These are phyloP conservation scores for Lissocephala sabroskyi DNA, from an alignment of 2,888 invertebrate species.

Conservation along the genomic window DNA sequence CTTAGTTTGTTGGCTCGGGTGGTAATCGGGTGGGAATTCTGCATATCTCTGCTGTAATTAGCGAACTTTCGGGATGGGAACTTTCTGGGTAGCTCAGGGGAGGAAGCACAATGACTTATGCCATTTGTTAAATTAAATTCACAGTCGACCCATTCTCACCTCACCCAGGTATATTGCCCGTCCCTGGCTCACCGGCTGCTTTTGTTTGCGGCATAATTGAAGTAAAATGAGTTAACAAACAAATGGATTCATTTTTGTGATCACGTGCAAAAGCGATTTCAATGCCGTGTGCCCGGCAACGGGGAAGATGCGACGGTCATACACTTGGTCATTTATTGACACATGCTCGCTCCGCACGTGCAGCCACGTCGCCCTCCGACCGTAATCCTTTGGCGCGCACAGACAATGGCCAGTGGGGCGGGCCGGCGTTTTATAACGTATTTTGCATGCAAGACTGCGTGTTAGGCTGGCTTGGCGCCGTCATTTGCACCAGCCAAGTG, in stretches of 20 bases:
- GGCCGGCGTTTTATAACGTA: conserved; percentile 55
- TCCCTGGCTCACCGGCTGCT: conserved; percentile 5
- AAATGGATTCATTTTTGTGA: conserved; percentile 39
- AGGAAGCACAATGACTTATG: no score
- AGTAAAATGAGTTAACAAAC: conserved; percentile 58
- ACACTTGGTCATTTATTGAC: conserved; percentile 43
- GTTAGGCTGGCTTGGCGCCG: conserved; percentile 56
- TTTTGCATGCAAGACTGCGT: conserved; percentile 57
- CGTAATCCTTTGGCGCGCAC: no score
- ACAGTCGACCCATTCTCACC: no score
- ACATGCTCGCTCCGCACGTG: conserved; percentile 32
- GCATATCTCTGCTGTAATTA: no score
- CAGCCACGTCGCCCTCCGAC: not conserved
- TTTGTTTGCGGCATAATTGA: conserved; percentile 43
- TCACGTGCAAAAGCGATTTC: conserved; percentile 22
- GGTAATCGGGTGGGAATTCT: no score
- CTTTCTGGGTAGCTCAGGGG: no score
- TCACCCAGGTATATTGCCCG: not conserved
- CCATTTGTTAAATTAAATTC: conserved; percentile 4
- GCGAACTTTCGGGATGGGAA: no score
- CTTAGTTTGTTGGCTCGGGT: no score
- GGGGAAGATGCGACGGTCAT: conserved; percentile 6
- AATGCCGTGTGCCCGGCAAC: conserved; percentile 15
- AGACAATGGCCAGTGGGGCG: not conserved
- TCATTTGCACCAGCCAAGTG: conserved; percentile 44